Evolutionary conservation across 2,888 invertebrate species (phyloP), one percentile per base, ranked within the genome.

Genomic region (Nemurella pictetii): DNA sequence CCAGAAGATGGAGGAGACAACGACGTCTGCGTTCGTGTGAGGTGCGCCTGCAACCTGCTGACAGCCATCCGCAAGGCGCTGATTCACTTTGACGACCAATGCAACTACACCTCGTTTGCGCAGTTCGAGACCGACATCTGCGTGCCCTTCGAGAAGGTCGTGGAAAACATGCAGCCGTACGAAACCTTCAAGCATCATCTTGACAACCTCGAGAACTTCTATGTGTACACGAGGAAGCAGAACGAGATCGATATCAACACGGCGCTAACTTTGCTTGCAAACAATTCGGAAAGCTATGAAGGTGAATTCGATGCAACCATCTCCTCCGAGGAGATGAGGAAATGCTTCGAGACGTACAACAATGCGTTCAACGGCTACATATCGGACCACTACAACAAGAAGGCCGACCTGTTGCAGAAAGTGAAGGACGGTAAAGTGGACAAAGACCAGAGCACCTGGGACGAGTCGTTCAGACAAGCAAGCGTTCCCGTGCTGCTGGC

Each of bases 141-240:
- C 25, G 25, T 25, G 29, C 75, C 75, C 12, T 75, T 75, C 75
- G 75, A 28, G 28, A 75, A n/a, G 9, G 75, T 75, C 27, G 28
- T n/a, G 1, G 7, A 7, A 9, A 75, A 75, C 20, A 75, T 27
- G 29, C 2, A 75, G 1, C 29, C 7, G 5, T 75, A 75, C 29
- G 28, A 7, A 7, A 26, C 12, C 29, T 75, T 75, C 29, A 29
- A 75, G 29, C 27, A n/a, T 12, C 75, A 29, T n/a, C 75, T 75
- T n/a, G 75, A 75, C 29, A 75, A 75, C 29, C 27, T 75, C 12
- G 75, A 75, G 75, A 75, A 27, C 29, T 75, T 75, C 75, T 75
- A 20, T n/a, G 28, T 25, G 29, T 75, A 75, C 75, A 75, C 75
- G 2, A 75, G 75, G 15, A 3, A 12, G 29, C 75, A 75, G 75